These are phyloP conservation scores for Plagiodera versicolora DNA, from an alignment of 2,888 invertebrate genomes.

Conservation along the genomic window DNA sequence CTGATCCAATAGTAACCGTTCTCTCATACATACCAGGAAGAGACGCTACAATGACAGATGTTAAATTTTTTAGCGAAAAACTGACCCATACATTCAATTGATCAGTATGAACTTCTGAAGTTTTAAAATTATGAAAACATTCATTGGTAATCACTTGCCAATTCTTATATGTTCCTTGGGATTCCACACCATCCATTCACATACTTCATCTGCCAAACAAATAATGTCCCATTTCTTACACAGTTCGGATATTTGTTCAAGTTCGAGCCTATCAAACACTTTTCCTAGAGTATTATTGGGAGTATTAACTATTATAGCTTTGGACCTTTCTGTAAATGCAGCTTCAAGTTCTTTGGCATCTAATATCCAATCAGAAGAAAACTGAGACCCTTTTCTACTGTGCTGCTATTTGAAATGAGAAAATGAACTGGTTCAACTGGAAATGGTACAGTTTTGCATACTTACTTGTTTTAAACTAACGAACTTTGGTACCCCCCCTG, in stretches of 20 bases:
- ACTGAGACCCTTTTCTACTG: not conserved
- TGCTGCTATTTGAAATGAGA: no score
- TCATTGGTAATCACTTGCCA: constrained; percentile 60
- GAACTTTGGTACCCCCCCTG: constrained; percentile 84
- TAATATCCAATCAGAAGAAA: constrained; percentile 86
- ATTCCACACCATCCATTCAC: constrained; percentile 94
- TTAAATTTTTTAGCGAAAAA: no score
- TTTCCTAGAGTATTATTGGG: constrained; percentile 98
- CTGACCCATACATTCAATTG: no score
- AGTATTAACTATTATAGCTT: constrained; percentile 92
- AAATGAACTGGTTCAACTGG: no score
- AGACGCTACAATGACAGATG: constrained; percentile 62
- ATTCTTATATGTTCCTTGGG: constrained; percentile 85
- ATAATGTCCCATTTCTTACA: constrained; percentile 91
- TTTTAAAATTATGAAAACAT: no score
- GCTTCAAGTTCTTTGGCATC: constrained; percentile 78
- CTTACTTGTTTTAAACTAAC: constrained; percentile 74
- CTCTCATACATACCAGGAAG: constrained; percentile 98
- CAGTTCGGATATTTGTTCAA: constrained; percentile 78
- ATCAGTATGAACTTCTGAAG: no score
- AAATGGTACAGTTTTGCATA: no score
- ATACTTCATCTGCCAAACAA: constrained; percentile 95
- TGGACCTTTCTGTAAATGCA: constrained; percentile 85
- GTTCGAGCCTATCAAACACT: constrained; percentile 71
- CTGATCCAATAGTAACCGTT: constrained; percentile 94